A percentile compares a stretch with the other conserved stretches of the same genome.
These are phyloP conservation scores for Lagenorhynchus albirostris DNA, from an alignment of 2,113 vertebrate species.

Conservation along the genomic window DNA sequence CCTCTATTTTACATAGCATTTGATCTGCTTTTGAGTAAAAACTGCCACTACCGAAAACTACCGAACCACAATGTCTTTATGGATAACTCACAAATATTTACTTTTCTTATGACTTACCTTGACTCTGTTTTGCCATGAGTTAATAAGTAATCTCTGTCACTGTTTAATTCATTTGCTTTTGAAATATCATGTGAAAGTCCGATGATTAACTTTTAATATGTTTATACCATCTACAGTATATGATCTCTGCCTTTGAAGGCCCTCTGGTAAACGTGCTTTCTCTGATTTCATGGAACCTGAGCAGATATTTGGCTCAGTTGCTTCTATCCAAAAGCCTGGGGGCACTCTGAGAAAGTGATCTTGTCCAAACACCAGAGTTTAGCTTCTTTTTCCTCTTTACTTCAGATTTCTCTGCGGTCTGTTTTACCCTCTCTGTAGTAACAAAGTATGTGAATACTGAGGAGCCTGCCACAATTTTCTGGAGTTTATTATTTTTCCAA, in stretches of 20 bases:
- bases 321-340: not conserved
- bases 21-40: not conserved
- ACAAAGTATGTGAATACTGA: not conserved
- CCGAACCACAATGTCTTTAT: accelerated
- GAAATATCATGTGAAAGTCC: not conserved
- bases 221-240: not conserved
- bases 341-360: not conserved
- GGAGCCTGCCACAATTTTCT: not conserved
- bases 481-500: not conserved
- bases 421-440: not conserved
- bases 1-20: conserved; percentile 42
- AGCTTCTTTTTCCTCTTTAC: not conserved
- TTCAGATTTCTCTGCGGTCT: not conserved
- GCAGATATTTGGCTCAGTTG: not conserved
- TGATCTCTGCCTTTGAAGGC: not conserved
- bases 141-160: not conserved
- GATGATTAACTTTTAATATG: not conserved
- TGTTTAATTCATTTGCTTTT: not conserved
- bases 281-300: not conserved
- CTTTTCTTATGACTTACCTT: conserved; percentile 21
- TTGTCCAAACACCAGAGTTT: not conserved
- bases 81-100: not conserved
- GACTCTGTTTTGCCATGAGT: not conserved
- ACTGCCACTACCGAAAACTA: not conserved
- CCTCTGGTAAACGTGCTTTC: not conserved